phyloP scores from a whole-genome alignment of 2,113 vertebrate species.

The Pongo abelii region DNA sequence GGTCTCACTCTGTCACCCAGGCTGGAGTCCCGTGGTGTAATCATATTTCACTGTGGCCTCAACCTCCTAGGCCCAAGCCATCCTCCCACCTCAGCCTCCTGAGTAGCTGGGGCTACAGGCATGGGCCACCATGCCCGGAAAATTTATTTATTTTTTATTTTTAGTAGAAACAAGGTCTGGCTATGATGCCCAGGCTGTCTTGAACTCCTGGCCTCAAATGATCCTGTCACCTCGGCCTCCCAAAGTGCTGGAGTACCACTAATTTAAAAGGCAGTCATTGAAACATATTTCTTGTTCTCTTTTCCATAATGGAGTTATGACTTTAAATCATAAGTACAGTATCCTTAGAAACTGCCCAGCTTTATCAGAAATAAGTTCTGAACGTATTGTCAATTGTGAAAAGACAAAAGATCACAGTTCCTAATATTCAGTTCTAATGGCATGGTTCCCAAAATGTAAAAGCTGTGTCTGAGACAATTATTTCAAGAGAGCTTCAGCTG shows the following conservation, averaged over 20 bases:
- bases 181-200: too few species aligned
- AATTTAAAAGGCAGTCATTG: conserved; percentile 1
- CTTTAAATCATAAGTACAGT: not conserved
- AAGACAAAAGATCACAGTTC: not conserved
- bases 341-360: not conserved
- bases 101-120: too few species aligned
- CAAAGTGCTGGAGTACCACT: not conserved
- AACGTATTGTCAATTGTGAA: not conserved
- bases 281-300: not conserved
- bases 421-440: not conserved
- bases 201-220: too few species aligned
- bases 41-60: too few species aligned
- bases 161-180: too few species aligned
- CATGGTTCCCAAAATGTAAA: not conserved
- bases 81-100: too few species aligned
- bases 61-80: too few species aligned
- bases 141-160: too few species aligned
- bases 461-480: not conserved
- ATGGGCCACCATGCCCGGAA: too few species aligned
- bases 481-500: not conserved
- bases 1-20: too few species aligned
- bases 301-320: not conserved
- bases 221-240: too few species aligned
- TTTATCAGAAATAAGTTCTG: conserved; percentile 23
- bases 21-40: too few species aligned